These are phyloP conservation scores for Choloepus hoffmanni DNA, from an alignment of 2,113 vertebrate species.

Conservation along the genomic window DNA sequence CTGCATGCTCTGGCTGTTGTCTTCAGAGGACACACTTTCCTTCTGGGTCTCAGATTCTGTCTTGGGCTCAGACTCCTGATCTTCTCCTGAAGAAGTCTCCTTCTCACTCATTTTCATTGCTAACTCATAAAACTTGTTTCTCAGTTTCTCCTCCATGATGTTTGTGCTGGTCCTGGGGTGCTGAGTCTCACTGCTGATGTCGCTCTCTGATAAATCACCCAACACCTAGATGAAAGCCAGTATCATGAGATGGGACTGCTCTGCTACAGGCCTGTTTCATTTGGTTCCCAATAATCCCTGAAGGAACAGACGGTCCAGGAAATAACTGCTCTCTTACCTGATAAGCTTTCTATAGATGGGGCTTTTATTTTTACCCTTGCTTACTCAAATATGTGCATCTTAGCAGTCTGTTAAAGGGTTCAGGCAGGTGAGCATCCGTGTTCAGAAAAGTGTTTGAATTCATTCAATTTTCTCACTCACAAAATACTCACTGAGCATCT, in stretches of 20 bases:
- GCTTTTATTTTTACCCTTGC: not conserved
- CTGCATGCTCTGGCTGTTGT: slow-evolving; percentile 82
- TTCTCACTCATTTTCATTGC: slow-evolving; percentile 90
- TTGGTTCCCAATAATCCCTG: accelerated
- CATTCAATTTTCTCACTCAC: not conserved
- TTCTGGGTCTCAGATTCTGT: slow-evolving; percentile 83
- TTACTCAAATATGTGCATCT: not conserved
- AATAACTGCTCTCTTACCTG: not conserved
- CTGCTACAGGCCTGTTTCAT: accelerated
- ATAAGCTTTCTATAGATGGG: not conserved
- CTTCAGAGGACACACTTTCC: slow-evolving; percentile 84
- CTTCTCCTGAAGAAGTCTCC: slow-evolving; percentile 92
- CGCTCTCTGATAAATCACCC: slow-evolving; percentile 83
- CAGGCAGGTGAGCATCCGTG: not conserved
- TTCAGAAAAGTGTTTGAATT: not conserved
- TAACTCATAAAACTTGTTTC: slow-evolving; percentile 88
- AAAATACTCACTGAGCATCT: not conserved
- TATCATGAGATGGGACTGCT: not conserved
- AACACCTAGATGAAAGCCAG: slow-evolving; percentile 80
- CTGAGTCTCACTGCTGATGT: slow-evolving; percentile 77
- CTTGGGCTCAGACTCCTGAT: slow-evolving; percentile 84
- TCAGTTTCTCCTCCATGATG: slow-evolving; percentile 87
- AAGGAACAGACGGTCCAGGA: not conserved
- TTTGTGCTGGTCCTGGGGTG: slow-evolving; percentile 72
- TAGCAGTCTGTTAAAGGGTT: not conserved